Percentiles rank a stretch among this genome's conserved stretches.
Conservation (phyloP, 1,140 invertebrate genomes). For the Lycorma delicatula region DNA sequence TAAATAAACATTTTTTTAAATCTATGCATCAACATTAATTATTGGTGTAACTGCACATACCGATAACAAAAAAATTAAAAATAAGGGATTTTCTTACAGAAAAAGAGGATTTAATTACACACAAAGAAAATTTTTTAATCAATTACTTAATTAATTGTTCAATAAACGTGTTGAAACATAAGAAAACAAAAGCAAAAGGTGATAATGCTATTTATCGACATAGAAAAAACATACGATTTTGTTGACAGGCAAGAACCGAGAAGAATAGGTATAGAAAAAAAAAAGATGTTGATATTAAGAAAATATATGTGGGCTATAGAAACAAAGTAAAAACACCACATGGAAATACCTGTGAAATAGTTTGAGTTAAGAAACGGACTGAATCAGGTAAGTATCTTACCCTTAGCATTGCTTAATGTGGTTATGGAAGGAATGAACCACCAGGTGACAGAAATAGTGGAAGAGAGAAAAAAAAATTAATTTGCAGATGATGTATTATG, state of each 20-base stretch:
- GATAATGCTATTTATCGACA: not conserved
- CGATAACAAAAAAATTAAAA: too few species aligned
- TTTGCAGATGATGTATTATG: not conserved
- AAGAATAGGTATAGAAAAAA: not conserved
- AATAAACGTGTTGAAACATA: too few species aligned
- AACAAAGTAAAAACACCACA: not conserved
- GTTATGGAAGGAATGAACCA: conserved; percentile 5
- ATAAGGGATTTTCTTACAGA: too few species aligned
- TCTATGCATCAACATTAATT: too few species aligned
- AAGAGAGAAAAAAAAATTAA: not conserved
- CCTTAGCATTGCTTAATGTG: not conserved
- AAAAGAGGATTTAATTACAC: too few species aligned
- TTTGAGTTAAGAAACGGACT: not conserved
- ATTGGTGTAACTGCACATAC: too few species aligned
- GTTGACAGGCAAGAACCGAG: too few species aligned
- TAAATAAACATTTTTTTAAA: too few species aligned
- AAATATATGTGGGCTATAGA: not conserved
- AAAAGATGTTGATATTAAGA: not conserved
- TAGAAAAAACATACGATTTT: not conserved
- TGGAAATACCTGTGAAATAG: not conserved
- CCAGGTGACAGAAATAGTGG: not conserved
- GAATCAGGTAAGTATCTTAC: conserved; percentile 1
- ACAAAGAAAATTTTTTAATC: too few species aligned
- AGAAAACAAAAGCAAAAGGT: too few species aligned
- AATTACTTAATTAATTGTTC: too few species aligned